Evolutionary conservation across 2,113 vertebrate species (phyloP).

Genomic region (Stegostoma tigrinum): DNA sequence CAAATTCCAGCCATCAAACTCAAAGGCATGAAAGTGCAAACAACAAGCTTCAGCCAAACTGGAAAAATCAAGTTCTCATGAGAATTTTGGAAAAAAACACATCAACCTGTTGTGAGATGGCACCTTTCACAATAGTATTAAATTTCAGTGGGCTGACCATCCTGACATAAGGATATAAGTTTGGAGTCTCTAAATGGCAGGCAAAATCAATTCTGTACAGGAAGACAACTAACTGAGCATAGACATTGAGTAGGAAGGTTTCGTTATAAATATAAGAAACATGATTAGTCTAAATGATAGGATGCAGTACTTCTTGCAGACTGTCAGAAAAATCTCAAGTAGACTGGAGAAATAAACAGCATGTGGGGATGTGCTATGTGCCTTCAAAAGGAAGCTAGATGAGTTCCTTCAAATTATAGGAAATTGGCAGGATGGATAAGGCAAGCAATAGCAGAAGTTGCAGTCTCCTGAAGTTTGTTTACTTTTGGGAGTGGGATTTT

Average conservation of each 20-base stretch:
- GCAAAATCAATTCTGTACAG: not conserved
- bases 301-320: not conserved
- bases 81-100: not conserved
- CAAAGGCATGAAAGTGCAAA: not conserved
- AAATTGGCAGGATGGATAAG: not conserved
- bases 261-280: not conserved
- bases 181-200: not conserved
- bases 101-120: not conserved
- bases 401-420: not conserved
- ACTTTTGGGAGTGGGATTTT: not conserved
- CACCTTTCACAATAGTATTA: not conserved
- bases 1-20: not conserved
- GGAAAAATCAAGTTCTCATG: not conserved
- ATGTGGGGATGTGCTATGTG: not conserved
- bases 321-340: not conserved
- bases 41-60: not conserved
- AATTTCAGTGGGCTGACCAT: not conserved
- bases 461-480: not conserved
- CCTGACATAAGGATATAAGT: not conserved
- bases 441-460: not conserved
- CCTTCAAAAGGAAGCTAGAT: not conserved
- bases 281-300: not conserved
- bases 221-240: not conserved
- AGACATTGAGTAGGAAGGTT: not conserved
- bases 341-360: not conserved